Conservation (phyloP, 2,113 vertebrate species). For the Urocynchramus pylzowi region DNA sequence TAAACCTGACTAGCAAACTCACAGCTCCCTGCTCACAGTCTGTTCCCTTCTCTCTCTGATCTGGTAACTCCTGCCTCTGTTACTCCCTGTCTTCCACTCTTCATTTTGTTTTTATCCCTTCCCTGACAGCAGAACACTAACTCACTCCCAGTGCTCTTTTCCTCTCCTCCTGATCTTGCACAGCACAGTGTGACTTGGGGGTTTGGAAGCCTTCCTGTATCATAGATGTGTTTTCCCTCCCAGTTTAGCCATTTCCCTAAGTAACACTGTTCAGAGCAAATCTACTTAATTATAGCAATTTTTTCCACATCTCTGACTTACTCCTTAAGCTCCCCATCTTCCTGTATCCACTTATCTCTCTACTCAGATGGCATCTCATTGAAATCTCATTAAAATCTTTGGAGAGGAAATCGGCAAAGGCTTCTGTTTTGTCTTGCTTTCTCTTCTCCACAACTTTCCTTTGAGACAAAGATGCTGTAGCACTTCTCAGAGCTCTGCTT, state of each 20-base stretch:
- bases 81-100: not conserved
- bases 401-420: not conserved
- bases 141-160: not conserved
- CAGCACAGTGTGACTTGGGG: not conserved
- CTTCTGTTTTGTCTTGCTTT: not conserved
- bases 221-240: not conserved
- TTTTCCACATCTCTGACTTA: not conserved
- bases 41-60: not conserved
- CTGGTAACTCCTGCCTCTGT: not conserved
- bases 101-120: not conserved
- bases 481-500: not conserved
- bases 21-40: accelerated
- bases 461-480: not conserved
- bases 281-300: not conserved
- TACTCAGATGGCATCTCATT: not conserved
- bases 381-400: not conserved
- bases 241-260: not conserved
- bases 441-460: not conserved
- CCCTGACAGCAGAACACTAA: not conserved
- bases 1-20: not conserved
- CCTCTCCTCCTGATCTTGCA: not conserved
- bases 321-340: not conserved
- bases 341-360: not conserved
- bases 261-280: not conserved
- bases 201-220: not conserved